Evolutionary conservation across 2,888 invertebrate genomes (phyloP), one percentile per base, ranked within the genome.

Genomic region (Drosophila lutescens): DNA sequence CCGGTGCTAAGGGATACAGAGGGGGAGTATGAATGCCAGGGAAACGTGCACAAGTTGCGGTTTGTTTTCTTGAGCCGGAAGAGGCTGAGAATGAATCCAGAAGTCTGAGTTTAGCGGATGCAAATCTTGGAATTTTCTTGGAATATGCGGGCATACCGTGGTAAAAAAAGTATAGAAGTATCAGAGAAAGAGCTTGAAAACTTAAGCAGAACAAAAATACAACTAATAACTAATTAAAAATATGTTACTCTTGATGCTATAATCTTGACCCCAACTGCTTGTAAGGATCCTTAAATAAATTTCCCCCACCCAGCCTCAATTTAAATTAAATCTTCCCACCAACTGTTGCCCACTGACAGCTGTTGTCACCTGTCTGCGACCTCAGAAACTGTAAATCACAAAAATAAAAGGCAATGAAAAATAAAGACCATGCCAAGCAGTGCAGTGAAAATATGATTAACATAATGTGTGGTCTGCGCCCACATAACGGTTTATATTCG

Each of bases 11-110:
- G 38, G 40, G 15, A 32, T 32, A 12, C 9, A 50, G 8, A 10
- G 38, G 34, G 43, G 47, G 47, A 12, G 50, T 26, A 62, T 30
- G 26, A 55, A 59, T 53, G 51, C 51, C 36, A 67, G 44, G 68
- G 76, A 81, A 89, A 87, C 89, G 90, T 90, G 89, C 89, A 79
- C 85, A 89, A 89, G 90, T 87, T 89, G 90, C 73, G 86, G 85
- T 88, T 90, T 78, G 74, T 79, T 53, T 65, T 32, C 65, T 60
- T 20, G 41, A 61, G 58, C 71, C 79, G 74, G 79, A 73, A 76
- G 68, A 55, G 60, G 56, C 54, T 17, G 57, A 43, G 68, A 49
- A 47, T 20, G 38, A 58, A 46, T 44, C 51, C 17, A 13, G 12
- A 47, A 40, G 51, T 34, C 46, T 51, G 50, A 63, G 74, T 43